A percentile compares a stretch with the other conserved stretches of the same genome.
Evolutionary conservation across 2,113 vertebrate species (phyloP).

Genomic region (Thunnus maccoyii): DNA sequence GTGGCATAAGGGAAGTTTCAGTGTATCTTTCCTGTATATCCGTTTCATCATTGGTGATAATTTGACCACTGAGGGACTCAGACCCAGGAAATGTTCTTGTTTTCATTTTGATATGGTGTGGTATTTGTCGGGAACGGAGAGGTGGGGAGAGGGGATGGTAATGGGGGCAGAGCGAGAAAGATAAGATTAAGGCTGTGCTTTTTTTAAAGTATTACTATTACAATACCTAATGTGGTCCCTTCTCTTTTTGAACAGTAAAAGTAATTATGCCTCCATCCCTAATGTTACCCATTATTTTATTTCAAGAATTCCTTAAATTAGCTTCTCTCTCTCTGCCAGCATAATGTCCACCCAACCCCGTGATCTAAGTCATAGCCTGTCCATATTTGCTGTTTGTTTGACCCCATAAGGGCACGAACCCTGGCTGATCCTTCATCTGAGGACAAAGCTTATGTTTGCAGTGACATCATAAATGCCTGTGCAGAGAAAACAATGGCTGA

Average conservation of each 20-base stretch:
- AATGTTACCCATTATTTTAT: neutral
- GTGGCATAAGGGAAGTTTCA: neutral
- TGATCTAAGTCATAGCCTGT: slow-evolving; percentile 62
- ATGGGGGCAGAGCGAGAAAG: neutral
- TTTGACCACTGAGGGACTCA: neutral
- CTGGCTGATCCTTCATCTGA: slow-evolving; percentile 81
- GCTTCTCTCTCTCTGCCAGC: slow-evolving; percentile 19
- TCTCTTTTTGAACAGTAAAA: neutral
- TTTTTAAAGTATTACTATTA: neutral
- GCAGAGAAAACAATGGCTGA: slow-evolving; percentile 80
- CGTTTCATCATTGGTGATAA: slow-evolving; percentile 18
- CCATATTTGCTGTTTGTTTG: slow-evolving; percentile 83
- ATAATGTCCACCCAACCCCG: slow-evolving; percentile 60
- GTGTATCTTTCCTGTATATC: neutral
- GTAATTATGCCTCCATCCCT: neutral
- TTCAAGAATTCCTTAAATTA: slow-evolving; percentile 19
- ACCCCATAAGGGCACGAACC: slow-evolving; percentile 75
- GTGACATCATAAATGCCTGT: slow-evolving; percentile 81
- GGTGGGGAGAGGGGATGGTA: neutral
- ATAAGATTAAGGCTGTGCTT: slow-evolving; percentile 34
- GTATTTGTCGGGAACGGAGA: slow-evolving; percentile 25
- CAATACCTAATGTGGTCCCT: neutral
- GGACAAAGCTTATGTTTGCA: slow-evolving; percentile 84
- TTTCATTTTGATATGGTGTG: slow-evolving; percentile 62
- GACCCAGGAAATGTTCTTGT: slow-evolving; percentile 54